Percentiles rank a stretch among this genome's conserved stretches.
phyloP scores from a whole-genome alignment of 2,797 vertebrate species.

The Myotis findleyi region DNA sequence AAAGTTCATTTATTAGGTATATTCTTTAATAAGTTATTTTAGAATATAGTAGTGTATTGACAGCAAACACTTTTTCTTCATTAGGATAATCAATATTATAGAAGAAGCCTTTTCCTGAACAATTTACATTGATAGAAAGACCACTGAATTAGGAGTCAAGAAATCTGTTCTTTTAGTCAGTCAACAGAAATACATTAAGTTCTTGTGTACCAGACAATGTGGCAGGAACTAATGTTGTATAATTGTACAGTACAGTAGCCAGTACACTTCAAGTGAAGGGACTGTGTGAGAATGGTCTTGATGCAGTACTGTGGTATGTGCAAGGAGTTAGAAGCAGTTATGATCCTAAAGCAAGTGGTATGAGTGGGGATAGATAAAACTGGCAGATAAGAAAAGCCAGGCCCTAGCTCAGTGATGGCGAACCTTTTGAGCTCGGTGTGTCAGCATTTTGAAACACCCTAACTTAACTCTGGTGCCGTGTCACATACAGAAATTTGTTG shows the following conservation, averaged over 20 bases:
- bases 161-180: not conserved
- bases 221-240: not conserved
- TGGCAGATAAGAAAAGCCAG: not conserved
- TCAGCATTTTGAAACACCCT: too few species aligned
- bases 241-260: not conserved
- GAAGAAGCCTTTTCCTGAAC: constrained; percentile 2
- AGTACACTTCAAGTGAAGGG: not conserved
- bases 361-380: not conserved
- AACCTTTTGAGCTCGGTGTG: too few species aligned
- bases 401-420: too few species aligned
- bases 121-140: constrained; percentile 27
- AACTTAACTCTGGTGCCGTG: too few species aligned
- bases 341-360: not conserved
- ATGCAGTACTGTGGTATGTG: not conserved
- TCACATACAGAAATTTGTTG: too few species aligned
- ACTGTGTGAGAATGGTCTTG: not conserved
- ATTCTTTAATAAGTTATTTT: constrained; percentile 32
- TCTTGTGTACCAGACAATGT: not conserved
- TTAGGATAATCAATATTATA: constrained; percentile 12
- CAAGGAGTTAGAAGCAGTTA: not conserved
- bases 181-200: not conserved
- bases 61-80: constrained; percentile 3
- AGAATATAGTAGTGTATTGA: not conserved
- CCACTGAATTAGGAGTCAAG: not conserved
- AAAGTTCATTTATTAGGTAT: constrained; percentile 27